Evolutionary conservation across 2,888 invertebrate genomes (phyloP).

Genomic region (Cerastis leucographa): DNA sequence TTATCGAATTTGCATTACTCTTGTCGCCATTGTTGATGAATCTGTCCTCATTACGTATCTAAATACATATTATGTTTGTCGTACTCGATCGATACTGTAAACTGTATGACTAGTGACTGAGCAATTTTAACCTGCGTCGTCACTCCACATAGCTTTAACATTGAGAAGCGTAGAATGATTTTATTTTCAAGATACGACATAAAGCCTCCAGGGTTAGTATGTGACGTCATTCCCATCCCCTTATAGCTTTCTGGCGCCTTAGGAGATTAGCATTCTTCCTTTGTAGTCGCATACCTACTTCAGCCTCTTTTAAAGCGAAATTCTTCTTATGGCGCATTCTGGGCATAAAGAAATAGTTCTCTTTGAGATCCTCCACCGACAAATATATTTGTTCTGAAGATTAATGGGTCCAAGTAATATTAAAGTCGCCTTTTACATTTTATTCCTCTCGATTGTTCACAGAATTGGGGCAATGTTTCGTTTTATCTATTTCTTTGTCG

Average conservation of each 20-base stretch:
- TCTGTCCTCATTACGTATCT: background rate
- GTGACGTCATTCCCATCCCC: constrained; percentile 42
- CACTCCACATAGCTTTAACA: background rate
- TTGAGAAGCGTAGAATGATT: background rate
- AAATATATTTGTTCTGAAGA: constrained; percentile 7
- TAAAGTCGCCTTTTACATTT: constrained; percentile 18
- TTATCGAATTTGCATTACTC: background rate
- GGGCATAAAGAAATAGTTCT: background rate
- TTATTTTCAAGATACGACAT: constrained; percentile 14
- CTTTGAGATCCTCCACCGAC: constrained; percentile 5
- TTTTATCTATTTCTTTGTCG: constrained; percentile 34
- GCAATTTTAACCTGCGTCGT: constrained; percentile 10
- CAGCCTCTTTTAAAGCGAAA: background rate
- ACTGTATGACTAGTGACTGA: constrained; percentile 10
- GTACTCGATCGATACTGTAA: background rate
- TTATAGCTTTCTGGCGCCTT: constrained; percentile 42
- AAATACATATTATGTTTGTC: constrained; percentile 3
- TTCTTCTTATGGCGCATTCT: background rate
- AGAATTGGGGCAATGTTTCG: constrained; percentile 14
- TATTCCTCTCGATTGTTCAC: constrained; percentile 20
- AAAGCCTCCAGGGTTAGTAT: constrained; percentile 24
- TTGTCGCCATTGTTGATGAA: constrained; percentile 1
- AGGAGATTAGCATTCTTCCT: constrained; percentile 44
- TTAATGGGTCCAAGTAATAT: background rate
- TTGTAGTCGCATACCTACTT: constrained; percentile 24